A percentile compares a stretch with the other conserved stretches of the same genome.
Evolutionary conservation across 2,113 vertebrate species (phyloP).

Genomic region (Aspidoscelis tigris): DNA sequence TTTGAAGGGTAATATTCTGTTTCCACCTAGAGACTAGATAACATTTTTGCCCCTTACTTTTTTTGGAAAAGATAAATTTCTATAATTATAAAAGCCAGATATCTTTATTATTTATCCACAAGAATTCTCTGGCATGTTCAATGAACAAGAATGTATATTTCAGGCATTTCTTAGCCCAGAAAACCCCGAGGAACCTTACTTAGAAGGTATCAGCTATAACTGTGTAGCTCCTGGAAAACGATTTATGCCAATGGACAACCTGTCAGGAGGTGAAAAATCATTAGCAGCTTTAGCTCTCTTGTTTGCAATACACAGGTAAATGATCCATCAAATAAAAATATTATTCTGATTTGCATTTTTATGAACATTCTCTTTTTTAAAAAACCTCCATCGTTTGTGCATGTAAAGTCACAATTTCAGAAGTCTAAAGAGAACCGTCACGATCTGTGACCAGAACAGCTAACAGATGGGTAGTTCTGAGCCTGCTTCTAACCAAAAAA

Average conservation of each 20-base stretch:
- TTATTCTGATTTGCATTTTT: not conserved
- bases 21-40: not conserved
- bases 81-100: not conserved
- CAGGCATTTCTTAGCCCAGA: constrained; percentile 93
- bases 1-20: not conserved
- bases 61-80: not conserved
- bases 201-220: constrained; percentile 91
- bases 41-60: not conserved
- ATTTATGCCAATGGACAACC: constrained; percentile 95
- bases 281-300: constrained; percentile 91
- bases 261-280: constrained; percentile 94
- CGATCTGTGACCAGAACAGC: too few relatives aligned
- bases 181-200: constrained; percentile 92
- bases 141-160: constrained; percentile 30
- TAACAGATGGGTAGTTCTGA: too few relatives aligned
- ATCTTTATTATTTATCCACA: not conserved
- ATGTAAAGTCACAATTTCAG: not conserved
- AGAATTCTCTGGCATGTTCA: not conserved
- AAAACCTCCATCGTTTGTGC: not conserved
- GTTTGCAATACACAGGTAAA: constrained; percentile 94
- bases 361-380: not conserved
- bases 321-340: too few relatives aligned
- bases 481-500: too few relatives aligned
- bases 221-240: constrained; percentile 94
- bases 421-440: not conserved